These are phyloP conservation scores for Caenorhabditis sinica DNA, from an alignment of 2,888 invertebrate species.

Conservation along the genomic window DNA sequence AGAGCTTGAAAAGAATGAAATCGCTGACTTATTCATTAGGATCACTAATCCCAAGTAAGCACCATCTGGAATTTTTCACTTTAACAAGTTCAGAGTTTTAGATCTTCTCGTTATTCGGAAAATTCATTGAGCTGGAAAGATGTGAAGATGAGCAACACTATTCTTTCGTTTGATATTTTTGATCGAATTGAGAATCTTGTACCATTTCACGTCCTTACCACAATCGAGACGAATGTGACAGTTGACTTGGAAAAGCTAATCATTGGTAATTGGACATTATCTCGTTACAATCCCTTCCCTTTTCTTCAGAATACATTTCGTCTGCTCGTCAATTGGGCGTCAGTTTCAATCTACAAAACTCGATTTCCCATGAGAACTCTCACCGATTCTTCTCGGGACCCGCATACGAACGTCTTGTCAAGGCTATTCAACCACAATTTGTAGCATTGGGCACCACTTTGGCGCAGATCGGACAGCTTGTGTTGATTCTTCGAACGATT, in stretches of 20 bases:
- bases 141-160: constrained; percentile 39
- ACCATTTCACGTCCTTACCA: constrained; percentile 47
- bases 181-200: constrained; percentile 43
- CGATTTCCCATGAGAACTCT: constrained; percentile 19
- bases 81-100: constrained; percentile 10
- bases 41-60: constrained; percentile 62
- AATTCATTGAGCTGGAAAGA: constrained; percentile 67
- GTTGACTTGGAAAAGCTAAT: constrained; percentile 39
- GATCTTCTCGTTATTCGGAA: constrained; percentile 55
- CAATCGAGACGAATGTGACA: constrained; percentile 49
- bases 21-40: constrained; percentile 49
- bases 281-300: too few relatives aligned
- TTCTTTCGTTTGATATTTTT: constrained; percentile 38
- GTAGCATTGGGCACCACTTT: constrained; percentile 12
- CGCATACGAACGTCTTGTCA: constrained; percentile 48
- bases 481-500: constrained; percentile 37
- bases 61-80: not conserved
- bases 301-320: constrained; percentile 38
- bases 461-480: constrained; percentile 52
- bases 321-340: constrained; percentile 42
- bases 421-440: constrained; percentile 28
- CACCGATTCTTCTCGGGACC: constrained; percentile 31
- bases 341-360: constrained; percentile 43
- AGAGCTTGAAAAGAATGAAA: constrained; percentile 31
- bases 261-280: too few relatives aligned